A percentile compares a stretch with the other conserved stretches of the same genome.
These are phyloP conservation scores for Hydroisotoma schaefferi DNA, from an alignment of 2,888 invertebrate genomes.

Conservation along the genomic window DNA sequence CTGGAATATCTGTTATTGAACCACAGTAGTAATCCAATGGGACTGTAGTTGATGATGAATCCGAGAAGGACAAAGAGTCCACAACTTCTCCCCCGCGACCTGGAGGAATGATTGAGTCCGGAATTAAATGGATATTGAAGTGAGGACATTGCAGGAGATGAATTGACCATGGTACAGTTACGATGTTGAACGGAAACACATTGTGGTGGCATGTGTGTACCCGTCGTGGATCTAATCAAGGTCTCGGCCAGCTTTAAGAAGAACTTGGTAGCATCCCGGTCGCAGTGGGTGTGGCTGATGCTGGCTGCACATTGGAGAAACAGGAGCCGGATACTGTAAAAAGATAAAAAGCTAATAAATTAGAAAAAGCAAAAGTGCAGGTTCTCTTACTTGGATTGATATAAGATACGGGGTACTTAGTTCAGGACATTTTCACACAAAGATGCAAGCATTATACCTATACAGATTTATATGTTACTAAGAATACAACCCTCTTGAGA, in stretches of 20 bases:
- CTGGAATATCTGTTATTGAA: not conserved
- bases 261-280: constrained; percentile 22
- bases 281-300: constrained; percentile 22
- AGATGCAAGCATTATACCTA: too few relatives aligned
- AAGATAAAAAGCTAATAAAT: constrained; percentile 5
- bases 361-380: not conserved
- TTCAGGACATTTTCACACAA: too few relatives aligned
- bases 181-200: constrained; percentile 15
- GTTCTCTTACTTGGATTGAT: too few relatives aligned
- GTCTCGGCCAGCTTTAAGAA: constrained; percentile 37
- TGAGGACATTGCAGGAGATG: not conserved
- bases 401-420: too few relatives aligned
- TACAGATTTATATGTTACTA: too few relatives aligned
- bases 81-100: too few relatives aligned
- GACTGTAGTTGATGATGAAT: not conserved
- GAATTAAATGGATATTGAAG: not conserved
- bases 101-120: not conserved
- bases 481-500: not conserved
- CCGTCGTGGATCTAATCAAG: constrained; percentile 18
- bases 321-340: constrained; percentile 30
- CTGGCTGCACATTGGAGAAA: constrained; percentile 30
- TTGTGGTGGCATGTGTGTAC: constrained; percentile 6
- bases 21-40: not conserved
- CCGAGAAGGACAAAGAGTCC: not conserved
- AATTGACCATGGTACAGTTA: constrained; percentile 22